These are phyloP conservation scores for Entomobrya multifasciata DNA, from an alignment of 2,888 invertebrate genomes.

Conservation along the genomic window DNA sequence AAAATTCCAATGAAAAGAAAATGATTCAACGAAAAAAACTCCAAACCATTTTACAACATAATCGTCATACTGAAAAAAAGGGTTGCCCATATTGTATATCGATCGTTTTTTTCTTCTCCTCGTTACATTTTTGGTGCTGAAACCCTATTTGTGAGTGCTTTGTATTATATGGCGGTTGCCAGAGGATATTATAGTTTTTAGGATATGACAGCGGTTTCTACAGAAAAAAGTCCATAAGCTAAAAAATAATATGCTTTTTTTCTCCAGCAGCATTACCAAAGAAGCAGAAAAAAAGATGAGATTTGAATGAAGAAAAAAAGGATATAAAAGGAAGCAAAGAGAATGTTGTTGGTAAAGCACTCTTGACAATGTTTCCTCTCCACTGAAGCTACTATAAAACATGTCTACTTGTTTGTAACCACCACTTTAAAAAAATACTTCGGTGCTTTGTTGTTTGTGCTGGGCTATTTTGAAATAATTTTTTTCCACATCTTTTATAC, in stretches of 20 bases:
- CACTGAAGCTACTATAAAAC: background rate
- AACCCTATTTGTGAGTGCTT: background rate
- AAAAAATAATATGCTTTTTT: background rate
- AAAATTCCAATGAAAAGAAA: background rate
- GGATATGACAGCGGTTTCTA: conserved; percentile 1
- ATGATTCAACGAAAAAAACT: too few relatives aligned
- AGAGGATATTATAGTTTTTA: background rate
- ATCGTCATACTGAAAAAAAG: background rate
- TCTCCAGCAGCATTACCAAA: background rate
- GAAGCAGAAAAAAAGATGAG: background rate
- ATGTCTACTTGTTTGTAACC: too few relatives aligned
- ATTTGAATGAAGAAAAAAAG: conserved; percentile 4
- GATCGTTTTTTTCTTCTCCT: conserved; percentile 7
- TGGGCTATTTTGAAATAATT: too few relatives aligned
- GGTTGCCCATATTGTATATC: conserved; percentile 12
- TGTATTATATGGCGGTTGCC: background rate
- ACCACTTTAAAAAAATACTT: too few relatives aligned
- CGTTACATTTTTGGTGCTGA: background rate
- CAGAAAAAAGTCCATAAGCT: background rate
- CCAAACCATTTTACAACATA: too few relatives aligned
- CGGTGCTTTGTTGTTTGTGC: too few relatives aligned
- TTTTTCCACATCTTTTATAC: too few relatives aligned
- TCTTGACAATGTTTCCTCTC: conserved; percentile 25
- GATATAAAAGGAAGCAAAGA: background rate
- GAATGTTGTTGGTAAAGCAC: background rate